Base-by-base conservation (phyloP, 2,113 vertebrate genomes). In the Antigone vipio region DNA sequence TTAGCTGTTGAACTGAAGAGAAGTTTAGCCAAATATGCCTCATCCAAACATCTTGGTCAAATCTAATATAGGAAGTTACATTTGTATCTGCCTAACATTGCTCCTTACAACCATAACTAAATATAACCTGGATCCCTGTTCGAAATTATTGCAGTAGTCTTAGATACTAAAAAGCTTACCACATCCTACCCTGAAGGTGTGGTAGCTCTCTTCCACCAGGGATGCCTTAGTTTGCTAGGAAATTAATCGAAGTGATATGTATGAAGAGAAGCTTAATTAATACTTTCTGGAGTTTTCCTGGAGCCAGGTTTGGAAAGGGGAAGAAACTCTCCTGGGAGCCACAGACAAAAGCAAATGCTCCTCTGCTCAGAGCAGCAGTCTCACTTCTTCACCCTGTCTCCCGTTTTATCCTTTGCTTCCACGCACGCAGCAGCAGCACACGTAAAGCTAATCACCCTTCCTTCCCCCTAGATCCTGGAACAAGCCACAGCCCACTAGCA, bases 401-500 rank as follows among this genome's bases (percentile, higher is more conserved):
- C 58, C 3, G 0, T 58, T 67, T 67, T 68, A 75, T 40, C 80
- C 74, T 58, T 49, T 42, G 29, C 85, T 94, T 76, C 87, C 76
- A 49, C 1, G 24, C 62, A 56, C 0, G 9, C 42, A 34, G 63
- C 67, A 74, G 91, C 69, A 79, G 75, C 47, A 71, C 88, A 80
- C 15, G 7, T 80, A 91, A 79, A 81, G 63, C 78, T 83, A 52
- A 95, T 89, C 85, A 34, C 58, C 62, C 81, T 94, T 95, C 74
- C 91, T 88, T 95, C 60, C 89, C 79, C 71, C 74, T 85, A 59
- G 62, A 89, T 85, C 74, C 89, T 79, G 92, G 58, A 81, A 89
- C 59, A 94, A 96, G 64, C 96, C 95, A 88, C 85, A 96, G 93
- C 85, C 86, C 85, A 52, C 55, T 32, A 86, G 92, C 68, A 88